Conservation (phyloP, 2,113 vertebrate species). For the Aspidoscelis tigris region DNA sequence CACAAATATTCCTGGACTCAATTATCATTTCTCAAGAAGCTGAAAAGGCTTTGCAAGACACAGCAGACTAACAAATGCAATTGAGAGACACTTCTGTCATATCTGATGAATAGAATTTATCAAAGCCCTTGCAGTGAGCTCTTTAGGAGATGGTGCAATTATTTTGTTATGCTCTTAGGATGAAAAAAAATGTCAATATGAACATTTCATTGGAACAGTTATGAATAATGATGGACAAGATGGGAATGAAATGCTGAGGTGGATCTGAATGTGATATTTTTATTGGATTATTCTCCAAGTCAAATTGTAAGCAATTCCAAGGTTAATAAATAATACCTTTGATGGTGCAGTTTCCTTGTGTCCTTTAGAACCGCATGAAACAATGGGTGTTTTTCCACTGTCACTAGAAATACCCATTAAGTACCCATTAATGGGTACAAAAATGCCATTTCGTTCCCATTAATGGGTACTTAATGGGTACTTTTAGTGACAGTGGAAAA, state of each 20-base stretch:
- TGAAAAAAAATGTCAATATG: slow-evolving; percentile 21
- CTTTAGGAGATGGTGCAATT: slow-evolving; percentile 15
- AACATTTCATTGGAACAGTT: slow-evolving; percentile 5
- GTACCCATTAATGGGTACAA: too few relatives aligned
- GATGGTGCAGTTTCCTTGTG: not conserved
- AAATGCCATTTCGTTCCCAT: too few relatives aligned
- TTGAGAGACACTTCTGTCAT: slow-evolving; percentile 24
- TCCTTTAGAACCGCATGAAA: not conserved
- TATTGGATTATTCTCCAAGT: slow-evolving; percentile 11
- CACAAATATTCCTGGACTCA: too few relatives aligned
- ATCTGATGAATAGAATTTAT: slow-evolving; percentile 24
- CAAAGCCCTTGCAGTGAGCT: not conserved
- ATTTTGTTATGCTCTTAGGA: slow-evolving; percentile 8
- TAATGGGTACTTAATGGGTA: too few relatives aligned
- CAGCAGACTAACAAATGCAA: not conserved
- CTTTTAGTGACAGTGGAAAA: too few relatives aligned
- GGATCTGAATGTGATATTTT: not conserved
- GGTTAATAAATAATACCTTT: not conserved
- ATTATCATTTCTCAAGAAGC: not conserved
- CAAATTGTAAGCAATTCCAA: not conserved
- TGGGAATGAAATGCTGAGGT: not conserved
- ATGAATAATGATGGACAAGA: slow-evolving; percentile 21
- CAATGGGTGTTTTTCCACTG: too few relatives aligned
- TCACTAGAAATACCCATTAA: too few relatives aligned
- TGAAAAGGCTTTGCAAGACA: not conserved